Evolutionary conservation across 2,888 invertebrate genomes (phyloP).

Genomic region (Hoplodrina ambigua): DNA sequence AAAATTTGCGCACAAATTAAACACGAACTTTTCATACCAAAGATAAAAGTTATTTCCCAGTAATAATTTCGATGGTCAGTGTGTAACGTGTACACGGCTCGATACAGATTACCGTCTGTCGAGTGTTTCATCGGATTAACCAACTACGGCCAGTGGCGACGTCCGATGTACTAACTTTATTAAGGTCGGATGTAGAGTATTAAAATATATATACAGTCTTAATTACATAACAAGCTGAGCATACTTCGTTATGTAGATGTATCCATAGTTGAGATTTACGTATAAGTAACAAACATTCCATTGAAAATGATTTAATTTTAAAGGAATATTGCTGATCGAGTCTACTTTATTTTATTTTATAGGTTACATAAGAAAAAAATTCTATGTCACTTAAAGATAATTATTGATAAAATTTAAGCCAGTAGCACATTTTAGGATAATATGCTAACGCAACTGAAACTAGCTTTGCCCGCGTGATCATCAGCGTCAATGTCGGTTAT

Average conservation of each 20-base stretch:
- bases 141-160: conserved; percentile 17
- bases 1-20: no score
- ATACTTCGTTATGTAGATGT: neutral
- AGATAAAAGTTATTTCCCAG: no score
- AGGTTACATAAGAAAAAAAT: neutral
- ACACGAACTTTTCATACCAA: no score
- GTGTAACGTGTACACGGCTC: no score
- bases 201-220: conserved; percentile 27
- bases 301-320: neutral
- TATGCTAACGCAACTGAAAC: no score
- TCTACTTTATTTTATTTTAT: neutral
- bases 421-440: no score
- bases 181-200: conserved; percentile 34
- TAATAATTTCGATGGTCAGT: no score
- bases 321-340: neutral
- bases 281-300: neutral
- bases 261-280: neutral
- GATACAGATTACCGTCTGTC: conserved; percentile 38
- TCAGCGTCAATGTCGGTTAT: no score
- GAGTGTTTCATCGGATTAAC: conserved; percentile 55
- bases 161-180: conserved; percentile 45
- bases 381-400: neutral
- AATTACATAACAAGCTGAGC: neutral
- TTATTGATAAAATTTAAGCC: neutral
- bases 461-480: no score